Base-by-base conservation (phyloP, 2,797 vertebrate species). In the Manis crassicaudata region DNA sequence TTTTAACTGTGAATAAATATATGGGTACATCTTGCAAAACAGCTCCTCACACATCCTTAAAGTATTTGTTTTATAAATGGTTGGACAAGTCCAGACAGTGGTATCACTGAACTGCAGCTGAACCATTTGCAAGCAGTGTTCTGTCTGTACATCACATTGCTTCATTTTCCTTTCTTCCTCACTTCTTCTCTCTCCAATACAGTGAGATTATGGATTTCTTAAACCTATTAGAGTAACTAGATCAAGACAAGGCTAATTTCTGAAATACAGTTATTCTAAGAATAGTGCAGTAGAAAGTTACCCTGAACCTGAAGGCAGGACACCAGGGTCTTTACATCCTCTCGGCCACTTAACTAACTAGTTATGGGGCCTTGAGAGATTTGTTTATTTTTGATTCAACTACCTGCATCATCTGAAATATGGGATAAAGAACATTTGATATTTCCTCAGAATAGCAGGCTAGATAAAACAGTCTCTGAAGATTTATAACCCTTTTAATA, bases 1-100 rank as follows among this genome's bases (percentile, higher is more conserved):
- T 94, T 77, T 80, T 88, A 50, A 81, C 23, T 80, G 16, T 70
- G 35, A 70, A 83, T 85, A 92, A 92, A 62, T 84, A 62, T 63
- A 68, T 84, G 37, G 37, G 2, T 52, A 75, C 65, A 35, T 82
- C 62, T 86, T 75, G 14, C 27, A 82, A 88, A 88, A 90, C 23
- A 87, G 37, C 43, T 75, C 14, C n/a, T 58, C 43, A 73, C 21
- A 60, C 21, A 87, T 56, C 65, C 12, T 86, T 60, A 11, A 77
- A 76, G 52, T 83, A 50, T 54, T 90, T 3, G 1, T 86, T 90
- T 87, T 62, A 67, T 35, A 68, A 82, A 76, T 58, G 18, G 43
- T 10, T 68, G 23, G 54, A 83, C 68, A 92, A 89, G 68, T 68
- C 73, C 73, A 94, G 79, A 94, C 85, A 81, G 46, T 68, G n/a